Evolutionary conservation across 2,888 invertebrate species (phyloP), one percentile per base, ranked within the genome.

Genomic region (Rapana venosa): DNA sequence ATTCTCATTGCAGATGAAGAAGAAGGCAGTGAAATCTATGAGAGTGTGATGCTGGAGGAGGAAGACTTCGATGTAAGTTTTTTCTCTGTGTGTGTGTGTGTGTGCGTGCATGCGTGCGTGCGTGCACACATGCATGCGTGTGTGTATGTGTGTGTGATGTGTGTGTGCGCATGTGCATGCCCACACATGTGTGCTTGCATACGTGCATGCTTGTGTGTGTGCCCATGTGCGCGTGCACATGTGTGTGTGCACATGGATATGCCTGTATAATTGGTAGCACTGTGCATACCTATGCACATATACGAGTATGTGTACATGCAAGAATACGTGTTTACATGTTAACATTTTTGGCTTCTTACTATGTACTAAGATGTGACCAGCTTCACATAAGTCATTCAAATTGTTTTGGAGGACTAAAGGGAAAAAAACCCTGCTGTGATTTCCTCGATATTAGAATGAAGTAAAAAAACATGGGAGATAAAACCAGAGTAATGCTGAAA

Each of bases 1-100:
- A 20, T 26, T 74, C 13, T 83, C 8, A 22, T 83, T 83, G 36
- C 81, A 83, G 81, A 83, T 22, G 81, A 83, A 17, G 81, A 83
- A 6, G 81, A 36, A 26, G 47, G 47, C 36, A 83, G 36, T 26
- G 47, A 83, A 0, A 8, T 22, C 22, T 83, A 47, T 47, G 81
- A 83, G 2, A 83, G 47, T 22, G 30, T 89, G 26, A 85, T 56
- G 70, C 20, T 89, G 85, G 89, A 89, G 74, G 89, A 85, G 47
- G 89, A 89, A 85, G 89, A 89, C 84, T 89, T 85, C 85, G 89
- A 89, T 66, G 89, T 89, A 36, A 88, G 70, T 83, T 17, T 30
- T 0, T 58, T 1, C 32, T 47, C 1, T 83, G 47, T 83, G 83
- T 56, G 47, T 83, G 83, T 83, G 36, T 83, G 83, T 83, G 47